Base-by-base conservation (phyloP, 2,888 invertebrate species). In the Suillia variegata region DNA sequence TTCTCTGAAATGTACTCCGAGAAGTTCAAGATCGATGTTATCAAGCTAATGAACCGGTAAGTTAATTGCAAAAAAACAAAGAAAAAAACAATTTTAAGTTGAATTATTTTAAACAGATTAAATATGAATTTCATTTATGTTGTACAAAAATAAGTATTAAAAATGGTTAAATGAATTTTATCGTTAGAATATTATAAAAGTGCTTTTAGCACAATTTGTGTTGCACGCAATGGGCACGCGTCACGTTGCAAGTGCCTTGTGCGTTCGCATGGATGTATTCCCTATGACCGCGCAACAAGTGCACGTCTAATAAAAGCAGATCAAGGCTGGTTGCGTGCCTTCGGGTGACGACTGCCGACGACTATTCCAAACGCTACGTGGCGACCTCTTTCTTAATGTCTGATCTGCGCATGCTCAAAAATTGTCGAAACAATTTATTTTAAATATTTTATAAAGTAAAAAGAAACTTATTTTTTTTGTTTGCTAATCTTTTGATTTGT, bases 1-100 rank as follows among this genome's bases (percentile, higher is more conserved):
- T 99, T 99, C 86, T 87, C 98, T 51, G 98, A 98, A 84, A 96
- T 99, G 93, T 99, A 99, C 82, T 92, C 97, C 31, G 94, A 94
- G 81, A 99, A 98, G 85, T 99, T 99, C 88, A 96, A 97, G 85
- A 95, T 98, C 69, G 96, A 98, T 83, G 90, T 92, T 54, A 92
- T 91, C 70, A 98, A 98, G 83, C 89, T 99, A 77, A 99, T 99
- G 98, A 96, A 93, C 86, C 86, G 89, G 81, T 81, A 65, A 78
- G 81, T 74, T 26, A 13, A 13, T n/a, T 22, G 24, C 22, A 33
- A 52, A 8, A 54, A 18, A n/a, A n/a, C n/a, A n/a, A n/a, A 17
- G 10, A 17, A 31, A 15, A 51, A 51, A 1, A n/a, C 21, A 22
- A 6, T 24, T n/a, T 33, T 15, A 5, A 10, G 8, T 21, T 1